These are phyloP conservation scores for Rhogogaster chlorosoma DNA, from an alignment of 2,888 invertebrate genomes.

Conservation along the genomic window DNA sequence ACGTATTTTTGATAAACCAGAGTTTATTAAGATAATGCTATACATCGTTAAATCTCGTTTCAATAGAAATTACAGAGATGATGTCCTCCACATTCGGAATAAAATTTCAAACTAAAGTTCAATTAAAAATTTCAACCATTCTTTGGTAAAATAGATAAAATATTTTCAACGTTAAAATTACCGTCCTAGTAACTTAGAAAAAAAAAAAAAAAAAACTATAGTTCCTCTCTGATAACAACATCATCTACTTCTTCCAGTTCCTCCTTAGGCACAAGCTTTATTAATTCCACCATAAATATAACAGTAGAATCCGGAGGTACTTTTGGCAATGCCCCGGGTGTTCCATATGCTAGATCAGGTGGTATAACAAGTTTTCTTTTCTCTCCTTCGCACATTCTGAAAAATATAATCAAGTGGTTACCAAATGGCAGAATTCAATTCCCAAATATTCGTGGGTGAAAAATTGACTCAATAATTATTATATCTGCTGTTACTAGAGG, in stretches of 20 bases:
- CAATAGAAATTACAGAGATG: background rate
- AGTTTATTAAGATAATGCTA: background rate
- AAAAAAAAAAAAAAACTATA: too few species aligned
- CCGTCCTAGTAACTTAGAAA: background rate
- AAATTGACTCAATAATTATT: background rate
- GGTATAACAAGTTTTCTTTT: slow-evolving; percentile 92
- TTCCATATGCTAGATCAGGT: slow-evolving; percentile 91
- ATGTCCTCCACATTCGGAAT: background rate
- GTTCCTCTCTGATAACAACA: slow-evolving; percentile 42
- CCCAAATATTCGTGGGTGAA: too few species aligned
- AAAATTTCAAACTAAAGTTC: background rate
- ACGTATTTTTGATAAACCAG: slow-evolving; percentile 32
- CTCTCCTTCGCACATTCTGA: slow-evolving; percentile 92
- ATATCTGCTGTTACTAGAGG: background rate
- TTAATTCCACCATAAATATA: slow-evolving; percentile 89
- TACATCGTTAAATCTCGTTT: background rate
- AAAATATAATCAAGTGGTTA: slow-evolving; percentile 60
- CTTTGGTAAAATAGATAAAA: background rate
- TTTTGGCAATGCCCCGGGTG: slow-evolving; percentile 89
- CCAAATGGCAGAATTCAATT: slow-evolving; percentile 32
- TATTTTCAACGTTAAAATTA: background rate
- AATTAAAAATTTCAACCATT: background rate
- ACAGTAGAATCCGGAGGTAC: slow-evolving; percentile 91
- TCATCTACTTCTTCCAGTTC: slow-evolving; percentile 74
- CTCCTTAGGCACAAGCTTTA: slow-evolving; percentile 86